These are phyloP conservation scores for Papilio gigon DNA, from an alignment of 2,888 invertebrate genomes.

Conservation along the genomic window DNA sequence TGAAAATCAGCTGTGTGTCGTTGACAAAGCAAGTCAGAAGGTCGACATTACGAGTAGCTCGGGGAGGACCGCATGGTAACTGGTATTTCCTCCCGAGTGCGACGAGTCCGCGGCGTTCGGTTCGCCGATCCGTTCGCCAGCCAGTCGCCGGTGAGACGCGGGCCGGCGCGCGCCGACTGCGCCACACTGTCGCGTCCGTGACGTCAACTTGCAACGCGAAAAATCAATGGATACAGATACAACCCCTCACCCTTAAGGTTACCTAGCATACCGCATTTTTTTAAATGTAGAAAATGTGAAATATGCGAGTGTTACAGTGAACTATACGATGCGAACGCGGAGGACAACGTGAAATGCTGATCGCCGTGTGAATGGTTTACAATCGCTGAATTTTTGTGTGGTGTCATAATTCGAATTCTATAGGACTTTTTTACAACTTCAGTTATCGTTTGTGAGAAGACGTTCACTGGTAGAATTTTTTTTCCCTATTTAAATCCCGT, in stretches of 20 bases:
- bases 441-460: conserved; percentile 32
- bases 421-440: conserved; percentile 37
- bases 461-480: conserved; percentile 31
- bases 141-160: conserved; percentile 75
- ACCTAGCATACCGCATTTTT: conserved; percentile 81
- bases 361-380: conserved; percentile 72
- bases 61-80: conserved; percentile 74
- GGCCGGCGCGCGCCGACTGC: conserved; percentile 76
- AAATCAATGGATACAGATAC: conserved; percentile 73
- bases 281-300: conserved; percentile 75
- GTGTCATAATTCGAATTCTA: conserved; percentile 73
- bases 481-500: conserved; percentile 1
- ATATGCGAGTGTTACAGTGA: conserved; percentile 76
- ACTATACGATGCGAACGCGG: conserved; percentile 52
- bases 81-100: conserved; percentile 68
- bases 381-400: conserved; percentile 66
- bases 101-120: conserved; percentile 52
- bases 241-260: conserved; percentile 68
- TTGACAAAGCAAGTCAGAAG: conserved; percentile 70
- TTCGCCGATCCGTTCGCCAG: conserved; percentile 54
- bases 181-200: conserved; percentile 65
- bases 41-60: conserved; percentile 60
- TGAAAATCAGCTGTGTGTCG: conserved; percentile 64
- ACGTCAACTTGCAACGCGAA: conserved; percentile 77
- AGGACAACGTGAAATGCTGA: conserved; percentile 53